These are phyloP conservation scores for Sula dactylatra DNA, from an alignment of 2,113 vertebrate genomes.

Conservation along the genomic window DNA sequence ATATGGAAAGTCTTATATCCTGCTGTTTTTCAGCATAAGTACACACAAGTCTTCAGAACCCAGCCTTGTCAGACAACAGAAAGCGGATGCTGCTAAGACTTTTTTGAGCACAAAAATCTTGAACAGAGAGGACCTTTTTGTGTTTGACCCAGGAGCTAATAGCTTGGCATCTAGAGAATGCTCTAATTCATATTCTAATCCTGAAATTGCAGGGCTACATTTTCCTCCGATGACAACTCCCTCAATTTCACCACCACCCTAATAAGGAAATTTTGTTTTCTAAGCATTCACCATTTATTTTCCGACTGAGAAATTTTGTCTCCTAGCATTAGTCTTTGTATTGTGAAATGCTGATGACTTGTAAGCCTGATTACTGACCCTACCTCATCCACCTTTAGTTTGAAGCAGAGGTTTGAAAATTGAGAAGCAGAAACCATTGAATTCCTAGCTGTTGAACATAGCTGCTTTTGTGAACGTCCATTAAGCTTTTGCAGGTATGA, in stretches of 20 bases:
- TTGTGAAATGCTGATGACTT: constrained; percentile 26
- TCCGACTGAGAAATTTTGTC: constrained; percentile 34
- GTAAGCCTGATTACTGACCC: not conserved
- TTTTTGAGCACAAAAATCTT: constrained; percentile 31
- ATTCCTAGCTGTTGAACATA: not conserved
- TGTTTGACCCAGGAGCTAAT: constrained; percentile 48
- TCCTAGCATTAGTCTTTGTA: constrained; percentile 1
- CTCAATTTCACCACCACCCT: constrained; percentile 49
- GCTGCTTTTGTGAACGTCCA: not conserved
- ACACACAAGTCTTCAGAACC: not conserved
- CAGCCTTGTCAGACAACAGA: constrained; percentile 2
- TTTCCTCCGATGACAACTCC: constrained; percentile 55
- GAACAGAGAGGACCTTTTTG: constrained; percentile 63
- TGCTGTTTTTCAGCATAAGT: constrained; percentile 29
- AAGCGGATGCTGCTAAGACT: constrained; percentile 5
- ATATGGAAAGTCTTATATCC: not conserved
- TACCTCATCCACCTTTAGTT: not conserved
- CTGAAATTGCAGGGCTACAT: constrained; percentile 64
- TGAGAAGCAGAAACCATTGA: not conserved
- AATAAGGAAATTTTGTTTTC: constrained; percentile 62
- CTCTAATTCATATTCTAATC: constrained; percentile 67
- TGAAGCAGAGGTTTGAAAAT: not conserved
- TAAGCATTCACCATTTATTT: constrained; percentile 10
- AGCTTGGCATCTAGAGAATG: constrained; percentile 66
- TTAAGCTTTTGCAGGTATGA: not conserved